Evolutionary conservation across 2,888 invertebrate genomes (phyloP).

Genomic region (Yponomeuta sedellus): DNA sequence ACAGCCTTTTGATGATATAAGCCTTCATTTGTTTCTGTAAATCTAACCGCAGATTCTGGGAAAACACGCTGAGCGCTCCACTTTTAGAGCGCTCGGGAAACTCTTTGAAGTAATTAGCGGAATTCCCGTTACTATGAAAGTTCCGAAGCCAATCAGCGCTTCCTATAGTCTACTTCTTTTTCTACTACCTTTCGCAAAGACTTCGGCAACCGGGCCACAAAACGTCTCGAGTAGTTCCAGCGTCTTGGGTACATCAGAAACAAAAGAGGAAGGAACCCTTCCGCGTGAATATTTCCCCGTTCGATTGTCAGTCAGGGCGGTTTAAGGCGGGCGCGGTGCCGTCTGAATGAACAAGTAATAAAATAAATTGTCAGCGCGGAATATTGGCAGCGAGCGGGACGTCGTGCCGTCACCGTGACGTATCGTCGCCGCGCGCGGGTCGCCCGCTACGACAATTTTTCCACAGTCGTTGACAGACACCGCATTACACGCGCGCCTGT

Average conservation of each 20-base stretch:
- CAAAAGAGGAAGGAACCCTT: neutral
- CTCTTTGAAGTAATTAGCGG: neutral
- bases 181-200: neutral
- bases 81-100: neutral
- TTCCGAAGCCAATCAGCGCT: neutral
- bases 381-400: slow-evolving; percentile 15
- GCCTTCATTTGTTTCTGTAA: neutral
- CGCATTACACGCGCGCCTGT: slow-evolving; percentile 3
- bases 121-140: neutral
- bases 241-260: neutral
- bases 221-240: too few relatives aligned
- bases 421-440: slow-evolving; percentile 36
- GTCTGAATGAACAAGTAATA: slow-evolving; percentile 18
- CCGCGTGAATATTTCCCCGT: slow-evolving; percentile 4
- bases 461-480: slow-evolving; percentile 13
- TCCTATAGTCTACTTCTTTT: neutral
- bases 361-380: slow-evolving; percentile 20
- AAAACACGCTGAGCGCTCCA: neutral
- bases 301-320: slow-evolving; percentile 12
- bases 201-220: neutral
- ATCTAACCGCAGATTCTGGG: neutral
- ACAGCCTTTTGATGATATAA: slow-evolving; percentile 1
- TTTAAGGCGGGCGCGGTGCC: slow-evolving; percentile 13
- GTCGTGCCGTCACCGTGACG: slow-evolving; percentile 25
- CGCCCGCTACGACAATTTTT: slow-evolving; percentile 35